Percentiles rank a stretch among this genome's conserved stretches.
These are phyloP conservation scores for Lycocerus yunnanus DNA, from an alignment of 2,888 invertebrate species.

Conservation along the genomic window DNA sequence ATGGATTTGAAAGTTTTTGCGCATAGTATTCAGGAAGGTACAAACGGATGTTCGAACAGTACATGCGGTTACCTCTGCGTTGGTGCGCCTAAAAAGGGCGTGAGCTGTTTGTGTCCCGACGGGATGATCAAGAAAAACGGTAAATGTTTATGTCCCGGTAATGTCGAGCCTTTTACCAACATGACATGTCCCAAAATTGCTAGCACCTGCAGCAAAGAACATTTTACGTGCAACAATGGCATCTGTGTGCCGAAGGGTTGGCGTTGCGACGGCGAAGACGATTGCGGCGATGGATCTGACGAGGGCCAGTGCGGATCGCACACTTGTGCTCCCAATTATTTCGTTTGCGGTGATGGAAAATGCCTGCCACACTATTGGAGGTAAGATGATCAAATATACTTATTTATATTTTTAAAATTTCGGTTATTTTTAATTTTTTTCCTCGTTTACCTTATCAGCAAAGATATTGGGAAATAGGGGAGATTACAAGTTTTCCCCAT, in stretches of 20 bases:
- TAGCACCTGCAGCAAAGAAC: constrained; percentile 61
- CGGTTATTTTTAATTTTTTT: too few species aligned
- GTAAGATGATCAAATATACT: constrained; percentile 36
- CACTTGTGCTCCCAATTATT: constrained; percentile 62
- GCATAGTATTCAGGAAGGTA: constrained; percentile 74
- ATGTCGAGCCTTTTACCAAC: constrained; percentile 64
- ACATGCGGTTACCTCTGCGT: constrained; percentile 79
- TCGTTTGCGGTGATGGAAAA: constrained; percentile 63
- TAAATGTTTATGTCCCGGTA: constrained; percentile 79
- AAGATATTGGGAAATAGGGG: too few species aligned
- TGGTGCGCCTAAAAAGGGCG: constrained; percentile 68
- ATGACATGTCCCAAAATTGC: constrained; percentile 71
- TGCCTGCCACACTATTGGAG: constrained; percentile 68
- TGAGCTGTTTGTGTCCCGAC: constrained; percentile 81
- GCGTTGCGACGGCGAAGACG: constrained; percentile 70
- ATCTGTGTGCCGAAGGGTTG: constrained; percentile 65
- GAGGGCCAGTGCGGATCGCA: constrained; percentile 57
- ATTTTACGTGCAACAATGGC: constrained; percentile 64
- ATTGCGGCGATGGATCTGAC: constrained; percentile 69
- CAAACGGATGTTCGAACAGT: constrained; percentile 68
- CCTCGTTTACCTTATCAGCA: too few species aligned
- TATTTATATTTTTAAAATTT: too few species aligned
- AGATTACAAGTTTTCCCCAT: too few species aligned
- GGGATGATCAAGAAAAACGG: constrained; percentile 57
- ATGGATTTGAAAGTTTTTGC: constrained; percentile 87